Evolutionary conservation across 2,888 invertebrate genomes (phyloP), one percentile per base, ranked within the genome.

Genomic region (Caenorhabditis plicata): DNA sequence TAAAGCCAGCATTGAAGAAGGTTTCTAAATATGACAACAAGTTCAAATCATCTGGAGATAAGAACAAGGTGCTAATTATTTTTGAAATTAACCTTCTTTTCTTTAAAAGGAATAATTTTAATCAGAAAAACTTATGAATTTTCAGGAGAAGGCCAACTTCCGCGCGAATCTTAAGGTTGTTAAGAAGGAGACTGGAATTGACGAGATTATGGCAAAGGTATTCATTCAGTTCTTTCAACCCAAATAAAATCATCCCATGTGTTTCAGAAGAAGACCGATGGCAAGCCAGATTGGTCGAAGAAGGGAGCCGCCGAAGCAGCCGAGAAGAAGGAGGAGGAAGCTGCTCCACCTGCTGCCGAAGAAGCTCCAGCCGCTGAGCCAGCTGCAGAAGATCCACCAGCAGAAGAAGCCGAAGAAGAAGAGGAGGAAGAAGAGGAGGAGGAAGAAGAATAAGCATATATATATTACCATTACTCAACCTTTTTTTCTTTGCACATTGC

Each of bases 1-100:
- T 72, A 36, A 74, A 74, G 57, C 74, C 74, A 2, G 48, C 67
- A 1, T 48, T 98, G 85, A 95, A 95, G 87, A 98, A 96, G 88
- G 95, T 98, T 77, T 95, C 95, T 85, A 96, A 96, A 87, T 93
- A 93, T 86, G 94, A 93, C 86, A 92, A 94, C 89, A 92, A 94
- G 43, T 75, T 73, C 69, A 75, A 75, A 62, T 64, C 62, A 29
- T 57, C 60, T 40, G 62, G 50, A 47, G 58, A 66, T 36, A n/a
- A n/a, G n/a, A 48, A 40, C n/a, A 63, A 51, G 26, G 64, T 57
- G 32, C 35, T n/a, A n/a, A n/a, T n/a, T n/a, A n/a, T n/a, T n/a
- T n/a, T n/a, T n/a, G n/a, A n/a, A n/a, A n/a, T n/a, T n/a, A n/a
- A n/a, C n/a, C n/a, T n/a, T n/a, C n/a, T n/a, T n/a, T n/a, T n/a